Base-by-base conservation (phyloP, 2,888 invertebrate species). In the Euproctis similis region DNA sequence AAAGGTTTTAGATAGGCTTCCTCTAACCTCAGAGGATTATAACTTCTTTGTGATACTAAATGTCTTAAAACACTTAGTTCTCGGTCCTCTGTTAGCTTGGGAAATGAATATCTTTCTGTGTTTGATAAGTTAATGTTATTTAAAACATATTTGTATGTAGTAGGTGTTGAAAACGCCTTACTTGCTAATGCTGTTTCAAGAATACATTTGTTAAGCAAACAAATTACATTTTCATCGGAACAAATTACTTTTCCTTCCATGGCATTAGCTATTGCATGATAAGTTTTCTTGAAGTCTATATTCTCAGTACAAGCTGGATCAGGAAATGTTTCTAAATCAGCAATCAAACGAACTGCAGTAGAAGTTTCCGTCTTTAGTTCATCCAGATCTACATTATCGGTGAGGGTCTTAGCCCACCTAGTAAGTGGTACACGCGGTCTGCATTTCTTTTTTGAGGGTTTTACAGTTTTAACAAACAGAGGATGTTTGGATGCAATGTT, bases 271-370 rank as follows among this genome's bases (percentile, higher is more conserved):
- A 85, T 36, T 26, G 59, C 52, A 26, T 65, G 57, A 36, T 85
- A 84, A 7, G 77, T 38, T 8, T 56, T 54, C 30, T 48, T 60
- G 18, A 85, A 74, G 42, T 84, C 67, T 30, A 78, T 46, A 18
- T 59, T 52, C 1, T 60, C 59, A 7, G 69, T 66, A 2, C 33
- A 35, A 1, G 37, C 24, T 1, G 66, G 25, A 2, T 51, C 3
- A 0, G 80, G 76, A 13, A 72, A 61, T 2, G 61, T 42, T 40
- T 82, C 81, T 34, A 69, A 57, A 7, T 80, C 69, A n/a, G 77
- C 78, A 13, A 85, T 73, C 8, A 78, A 39, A 11, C 75, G 54
- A 2, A 85, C 28, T 1, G 76, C 77, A 5, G 58, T 53, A 2
- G 67, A 46, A 1, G 59, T 67, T 28, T 80, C 77, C 0, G 76